Percentiles rank a stretch among this genome's conserved stretches.
Evolutionary conservation across 1,140 invertebrate species (phyloP).

Genomic region (Eriosoma lanigerum): DNA sequence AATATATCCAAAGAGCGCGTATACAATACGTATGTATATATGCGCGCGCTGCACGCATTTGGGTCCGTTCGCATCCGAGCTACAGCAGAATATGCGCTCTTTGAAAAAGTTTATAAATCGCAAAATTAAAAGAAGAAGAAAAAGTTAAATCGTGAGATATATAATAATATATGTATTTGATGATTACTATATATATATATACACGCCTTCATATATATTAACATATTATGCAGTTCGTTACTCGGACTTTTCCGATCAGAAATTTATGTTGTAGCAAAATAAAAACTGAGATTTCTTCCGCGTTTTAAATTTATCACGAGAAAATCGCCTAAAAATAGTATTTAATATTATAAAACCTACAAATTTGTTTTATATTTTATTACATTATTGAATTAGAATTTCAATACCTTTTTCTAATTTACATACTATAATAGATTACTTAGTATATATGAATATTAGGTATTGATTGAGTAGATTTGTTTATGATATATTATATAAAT

Average conservation of each 20-base stretch:
- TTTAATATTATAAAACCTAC: too few species aligned
- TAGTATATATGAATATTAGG: background rate
- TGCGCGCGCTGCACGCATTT: background rate
- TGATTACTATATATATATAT: background rate
- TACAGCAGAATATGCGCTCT: background rate
- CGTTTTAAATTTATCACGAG: too few species aligned
- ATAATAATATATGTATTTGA: slow-evolving; percentile 3
- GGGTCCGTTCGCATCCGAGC: background rate
- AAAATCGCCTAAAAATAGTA: too few species aligned
- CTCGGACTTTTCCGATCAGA: background rate
- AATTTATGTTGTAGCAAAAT: too few species aligned
- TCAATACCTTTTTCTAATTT: too few species aligned
- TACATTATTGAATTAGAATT: too few species aligned
- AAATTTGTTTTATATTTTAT: too few species aligned
- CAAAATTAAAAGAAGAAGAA: background rate
- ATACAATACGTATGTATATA: background rate
- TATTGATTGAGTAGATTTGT: too few species aligned
- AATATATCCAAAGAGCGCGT: background rate
- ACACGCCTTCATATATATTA: background rate
- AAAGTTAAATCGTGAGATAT: background rate
- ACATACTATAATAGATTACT: background rate
- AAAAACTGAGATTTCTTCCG: too few species aligned
- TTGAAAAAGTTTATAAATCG: slow-evolving; percentile 24
- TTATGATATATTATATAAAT: too few species aligned
- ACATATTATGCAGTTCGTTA: too few species aligned